phyloP scores from a whole-genome alignment of 2,888 invertebrate genomes.

The Eupelmus urozonus region DNA sequence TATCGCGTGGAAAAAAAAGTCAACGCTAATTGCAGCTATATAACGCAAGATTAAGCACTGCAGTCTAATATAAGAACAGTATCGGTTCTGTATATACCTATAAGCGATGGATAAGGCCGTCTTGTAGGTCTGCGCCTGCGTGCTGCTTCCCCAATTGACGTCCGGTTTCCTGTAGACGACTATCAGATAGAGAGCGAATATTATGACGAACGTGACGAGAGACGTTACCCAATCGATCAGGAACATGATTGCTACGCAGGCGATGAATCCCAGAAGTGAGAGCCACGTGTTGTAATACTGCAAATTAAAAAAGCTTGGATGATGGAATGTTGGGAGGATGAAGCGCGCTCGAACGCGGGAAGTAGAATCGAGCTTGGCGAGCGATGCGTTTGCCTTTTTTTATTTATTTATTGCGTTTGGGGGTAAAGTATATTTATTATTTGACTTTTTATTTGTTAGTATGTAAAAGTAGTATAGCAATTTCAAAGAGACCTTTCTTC shows the following conservation, averaged over 20 bases:
- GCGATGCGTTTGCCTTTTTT: too few relatives aligned
- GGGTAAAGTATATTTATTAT: too few relatives aligned
- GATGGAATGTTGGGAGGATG: not conserved
- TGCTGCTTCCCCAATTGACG: slow-evolving; percentile 98
- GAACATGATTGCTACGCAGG: slow-evolving; percentile 95
- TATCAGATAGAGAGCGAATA: slow-evolving; percentile 92
- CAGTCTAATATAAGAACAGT: not conserved
- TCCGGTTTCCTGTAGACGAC: slow-evolving; percentile 96
- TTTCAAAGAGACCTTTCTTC: too few relatives aligned
- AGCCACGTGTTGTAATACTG: slow-evolving; percentile 96
- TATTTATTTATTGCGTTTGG: too few relatives aligned
- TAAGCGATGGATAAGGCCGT: slow-evolving; percentile 92
- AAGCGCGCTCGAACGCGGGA: too few relatives aligned
- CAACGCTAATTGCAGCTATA: slow-evolving; percentile 5
- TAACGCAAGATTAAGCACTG: slow-evolving; percentile 1
- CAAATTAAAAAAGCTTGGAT: not conserved
- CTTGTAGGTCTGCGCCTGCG: slow-evolving; percentile 97
- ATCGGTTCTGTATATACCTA: slow-evolving; percentile 70
- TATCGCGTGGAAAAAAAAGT: not conserved
- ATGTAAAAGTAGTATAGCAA: too few relatives aligned
- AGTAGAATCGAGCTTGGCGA: too few relatives aligned
- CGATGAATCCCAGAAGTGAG: slow-evolving; percentile 88
- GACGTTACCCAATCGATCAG: slow-evolving; percentile 96
- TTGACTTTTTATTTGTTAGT: too few relatives aligned
- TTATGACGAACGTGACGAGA: slow-evolving; percentile 92